Conservation (phyloP, 2,888 invertebrate genomes). For the Tigriopus californicus region DNA sequence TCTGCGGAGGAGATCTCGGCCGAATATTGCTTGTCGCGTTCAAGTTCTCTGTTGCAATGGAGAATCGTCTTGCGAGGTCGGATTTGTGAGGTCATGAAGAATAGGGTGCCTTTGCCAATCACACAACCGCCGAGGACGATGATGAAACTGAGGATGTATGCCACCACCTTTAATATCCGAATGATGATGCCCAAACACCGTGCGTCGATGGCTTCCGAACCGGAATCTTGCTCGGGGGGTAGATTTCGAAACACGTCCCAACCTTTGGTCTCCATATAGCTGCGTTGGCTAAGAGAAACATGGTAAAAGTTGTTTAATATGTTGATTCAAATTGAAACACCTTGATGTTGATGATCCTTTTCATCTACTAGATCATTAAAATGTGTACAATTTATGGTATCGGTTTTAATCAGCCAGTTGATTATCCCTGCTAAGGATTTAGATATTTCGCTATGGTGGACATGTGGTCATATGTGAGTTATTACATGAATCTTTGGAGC, state of each 20-base stretch:
- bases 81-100: constrained; percentile 81
- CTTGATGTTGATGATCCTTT: no score
- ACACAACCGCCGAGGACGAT: constrained; percentile 69
- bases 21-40: constrained; percentile 24
- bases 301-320: no score
- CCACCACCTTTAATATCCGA: constrained; percentile 47
- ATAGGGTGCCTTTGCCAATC: constrained; percentile 64
- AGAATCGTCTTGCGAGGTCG: constrained; percentile 49
- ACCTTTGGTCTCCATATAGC: constrained; percentile 35
- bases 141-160: constrained; percentile 64
- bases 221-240: constrained; percentile 44
- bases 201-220: constrained; percentile 50
- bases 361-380: no score
- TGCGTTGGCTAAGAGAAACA: constrained; percentile 30
- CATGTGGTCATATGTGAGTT: no score
- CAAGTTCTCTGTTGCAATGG: constrained; percentile 68
- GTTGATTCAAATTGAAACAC: no score
- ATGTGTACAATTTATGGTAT: no score
- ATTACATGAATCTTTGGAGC: no score
- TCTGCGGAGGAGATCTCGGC: constrained; percentile 5
- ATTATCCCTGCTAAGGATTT: no score
- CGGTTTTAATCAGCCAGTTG: no score
- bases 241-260: constrained; percentile 64
- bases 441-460: no score
- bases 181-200: constrained; percentile 42